Base-by-base conservation (phyloP, 2,797 vertebrate genomes). In the Poeciliopsis paucimaculata region DNA sequence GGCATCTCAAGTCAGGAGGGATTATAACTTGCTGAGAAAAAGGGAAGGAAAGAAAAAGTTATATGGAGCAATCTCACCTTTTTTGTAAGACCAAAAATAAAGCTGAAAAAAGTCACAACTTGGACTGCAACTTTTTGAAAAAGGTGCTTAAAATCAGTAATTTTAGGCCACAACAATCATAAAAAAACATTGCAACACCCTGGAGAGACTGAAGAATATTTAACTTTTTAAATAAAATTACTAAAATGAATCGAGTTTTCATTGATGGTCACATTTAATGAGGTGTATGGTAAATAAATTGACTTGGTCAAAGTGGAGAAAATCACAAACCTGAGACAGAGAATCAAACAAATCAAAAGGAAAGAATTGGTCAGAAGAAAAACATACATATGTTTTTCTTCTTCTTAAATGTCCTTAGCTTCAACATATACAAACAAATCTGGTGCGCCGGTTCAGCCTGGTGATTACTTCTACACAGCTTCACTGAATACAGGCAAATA, bases 401-500 rank as follows among this genome's bases (percentile, higher is more conserved):
- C 49, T 51, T 10, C 51, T 53, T n/a, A 43, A 34, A 7, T 31
- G 26, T 18, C 16, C 31, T 68, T 70, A 64, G 23, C 26, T 13
- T 15, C 39, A 49, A 12, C 47, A 16, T 20, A 68, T 18, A 18
- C 20, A 64, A 43, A 74, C 45, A 73, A 1, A 73, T 26, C 1
- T 20, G 18, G 43, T 31, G 16, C 5, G 71, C 53, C 23, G 23
- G 76, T 83, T 80, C 13, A 62, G 31, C 49, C 77, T 81, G 72
- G 64, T 45, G 62, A 70, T 47, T 36, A 31, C 8, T 12, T 36
- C 16, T 34, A 64, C 3, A 0, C 13, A 26, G 31, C 62, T 74
- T 76, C 57, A 8, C 57, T 60, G 5, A 28, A 78, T 76, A 43
- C 57, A 71, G 53, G 74, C 18, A 78, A 4, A 57, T 86, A 55